phyloP scores from a whole-genome alignment of 1,140 invertebrate genomes.

The Apolygus lucorum region DNA sequence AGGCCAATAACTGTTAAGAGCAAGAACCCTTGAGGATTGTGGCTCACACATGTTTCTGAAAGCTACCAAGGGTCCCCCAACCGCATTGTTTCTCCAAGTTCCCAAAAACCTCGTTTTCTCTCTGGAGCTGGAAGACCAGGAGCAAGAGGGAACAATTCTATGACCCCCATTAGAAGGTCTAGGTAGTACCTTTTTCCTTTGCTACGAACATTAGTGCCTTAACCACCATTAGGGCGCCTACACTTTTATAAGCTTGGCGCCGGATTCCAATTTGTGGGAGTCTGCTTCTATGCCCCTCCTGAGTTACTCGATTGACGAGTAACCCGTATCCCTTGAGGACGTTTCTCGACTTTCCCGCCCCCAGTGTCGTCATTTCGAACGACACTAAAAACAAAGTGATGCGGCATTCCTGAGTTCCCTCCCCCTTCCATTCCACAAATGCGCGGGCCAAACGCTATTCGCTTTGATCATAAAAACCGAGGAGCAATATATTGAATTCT shows the following conservation, averaged over 20 bases:
- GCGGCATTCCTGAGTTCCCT: neutral
- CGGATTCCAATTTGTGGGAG: slow-evolving; percentile 13
- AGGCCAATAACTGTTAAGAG: no score
- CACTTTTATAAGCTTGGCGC: slow-evolving; percentile 12
- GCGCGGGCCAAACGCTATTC: neutral
- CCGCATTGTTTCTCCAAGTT: no score
- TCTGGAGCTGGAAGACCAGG: no score
- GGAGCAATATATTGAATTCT: neutral
- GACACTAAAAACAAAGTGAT: slow-evolving; percentile 16
- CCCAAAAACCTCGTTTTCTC: no score
- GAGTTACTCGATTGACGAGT: neutral
- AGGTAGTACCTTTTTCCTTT: slow-evolving; percentile 5
- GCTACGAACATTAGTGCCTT: slow-evolving; percentile 1
- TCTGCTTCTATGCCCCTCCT: neutral
- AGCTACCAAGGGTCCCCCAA: no score
- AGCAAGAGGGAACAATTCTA: slow-evolving; percentile 6
- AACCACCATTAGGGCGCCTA: slow-evolving; percentile 7
- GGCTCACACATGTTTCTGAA: no score
- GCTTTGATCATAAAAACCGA: slow-evolving; percentile 4
- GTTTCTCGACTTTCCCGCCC: neutral
- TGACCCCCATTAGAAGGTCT: slow-evolving; percentile 9
- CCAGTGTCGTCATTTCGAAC: neutral
- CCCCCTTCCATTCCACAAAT: neutral
- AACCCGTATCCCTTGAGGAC: neutral
- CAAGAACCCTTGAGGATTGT: no score